phyloP scores from a whole-genome alignment of 2,113 vertebrate genomes.

The Alligator sinensis region DNA sequence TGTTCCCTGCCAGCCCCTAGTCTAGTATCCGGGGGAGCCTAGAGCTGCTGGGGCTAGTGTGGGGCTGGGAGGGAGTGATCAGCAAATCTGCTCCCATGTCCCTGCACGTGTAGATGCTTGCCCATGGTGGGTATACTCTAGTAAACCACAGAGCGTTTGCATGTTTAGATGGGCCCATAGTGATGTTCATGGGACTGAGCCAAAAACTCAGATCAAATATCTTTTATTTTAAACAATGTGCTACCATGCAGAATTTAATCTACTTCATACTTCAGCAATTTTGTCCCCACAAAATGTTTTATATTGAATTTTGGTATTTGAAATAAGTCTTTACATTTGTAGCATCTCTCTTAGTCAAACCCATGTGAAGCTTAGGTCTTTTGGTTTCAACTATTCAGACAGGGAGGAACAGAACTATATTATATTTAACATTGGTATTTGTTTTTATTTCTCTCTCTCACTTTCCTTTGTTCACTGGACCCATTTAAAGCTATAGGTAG shows the following conservation, averaged over 20 bases:
- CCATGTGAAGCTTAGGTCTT: neutral
- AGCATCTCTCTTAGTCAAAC: neutral
- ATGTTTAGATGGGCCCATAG: neutral
- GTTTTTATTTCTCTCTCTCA: neutral
- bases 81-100: too few relatives aligned
- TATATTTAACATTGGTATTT: neutral
- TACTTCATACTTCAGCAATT: neutral
- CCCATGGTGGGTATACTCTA: too few relatives aligned
- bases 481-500: neutral
- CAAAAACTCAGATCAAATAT: neutral
- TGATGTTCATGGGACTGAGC: neutral
- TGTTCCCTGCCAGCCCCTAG: too few relatives aligned
- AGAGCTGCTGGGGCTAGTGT: too few relatives aligned
- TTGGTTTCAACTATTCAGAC: neutral
- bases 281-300: neutral
- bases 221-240: neutral
- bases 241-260: neutral
- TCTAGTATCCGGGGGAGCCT: too few relatives aligned
- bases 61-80: too few relatives aligned
- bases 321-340: neutral
- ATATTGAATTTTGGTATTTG: neutral
- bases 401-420: neutral
- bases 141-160: too few relatives aligned
- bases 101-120: too few relatives aligned
- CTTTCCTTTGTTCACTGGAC: neutral